Base-by-base conservation (phyloP, 2,797 vertebrate species). In the Kryptolebias ocellatus region DNA sequence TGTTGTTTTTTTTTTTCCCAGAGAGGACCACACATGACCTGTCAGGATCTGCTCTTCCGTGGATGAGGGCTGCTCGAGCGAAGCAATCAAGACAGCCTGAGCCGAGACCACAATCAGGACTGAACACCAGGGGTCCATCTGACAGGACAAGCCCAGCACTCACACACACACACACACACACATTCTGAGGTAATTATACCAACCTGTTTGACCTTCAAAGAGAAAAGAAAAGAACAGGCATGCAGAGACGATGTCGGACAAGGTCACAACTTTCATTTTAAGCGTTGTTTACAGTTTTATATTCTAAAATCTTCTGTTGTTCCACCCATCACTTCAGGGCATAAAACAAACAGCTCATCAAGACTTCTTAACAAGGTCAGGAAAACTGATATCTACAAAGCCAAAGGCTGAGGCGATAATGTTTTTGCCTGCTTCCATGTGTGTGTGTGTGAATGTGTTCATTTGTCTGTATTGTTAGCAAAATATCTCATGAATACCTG, bases 21-120 rank as follows among this genome's bases (percentile, higher is more conserved):
- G 62, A 27, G 45, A 68, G 74, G 60, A 70, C 42, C 64, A 70
- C 46, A 46, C 68, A 72, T 61, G 79, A 55, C 18, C 74, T 80
- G 73, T 76, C 79, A 78, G 72, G 28, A 46, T 62, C 50, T 3
- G 45, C 78, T 79, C 66, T 58, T 64, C 64, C 74, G 71, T 76
- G 58, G 78, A 80, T 60, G 76, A 82, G 67, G 34, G 60, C 58
- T 80, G 71, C 52, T 80, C 66, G 53, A 63, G 39, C 64, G 72
- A 18, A 28, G 72, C 81, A 90, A 85, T 89, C 86, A 86, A 60
- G 61, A 60, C 68, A 58, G 70, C 51, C 70, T 52, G 47, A 76
- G 74, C 84, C 80, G 75, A 83, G 85, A 79, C 70, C 72, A 84
- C 75, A 89, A 87, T 87, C 86, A 89, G 75, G 31, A 56, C 31